Percentiles rank a stretch among this genome's conserved stretches.
These are phyloP conservation scores for Erebia ligea DNA, from an alignment of 2,888 invertebrate species.

Conservation along the genomic window DNA sequence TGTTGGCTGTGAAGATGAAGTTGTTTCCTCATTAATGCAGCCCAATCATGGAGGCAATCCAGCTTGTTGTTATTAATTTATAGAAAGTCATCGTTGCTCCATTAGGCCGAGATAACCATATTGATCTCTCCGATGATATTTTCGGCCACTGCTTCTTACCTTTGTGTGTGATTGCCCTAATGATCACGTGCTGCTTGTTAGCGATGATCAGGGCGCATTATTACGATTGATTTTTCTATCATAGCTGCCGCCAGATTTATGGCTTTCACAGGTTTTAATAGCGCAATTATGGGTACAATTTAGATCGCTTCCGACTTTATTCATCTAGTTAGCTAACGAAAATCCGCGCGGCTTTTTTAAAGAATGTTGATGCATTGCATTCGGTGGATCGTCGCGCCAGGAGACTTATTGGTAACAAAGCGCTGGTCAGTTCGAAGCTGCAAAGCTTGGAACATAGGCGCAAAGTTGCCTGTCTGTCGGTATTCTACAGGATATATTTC, in stretches of 20 bases:
- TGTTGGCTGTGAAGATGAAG: conserved; percentile 67
- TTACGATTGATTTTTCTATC: conserved; percentile 69
- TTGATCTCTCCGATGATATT: conserved; percentile 71
- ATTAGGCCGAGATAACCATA: conserved; percentile 77
- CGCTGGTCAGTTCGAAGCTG: no score
- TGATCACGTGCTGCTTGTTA: conserved; percentile 80
- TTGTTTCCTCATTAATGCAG: conserved; percentile 74
- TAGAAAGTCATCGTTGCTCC: conserved; percentile 80
- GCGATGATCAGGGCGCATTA: conserved; percentile 69
- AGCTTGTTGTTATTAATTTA: conserved; percentile 80
- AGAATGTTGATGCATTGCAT: no score
- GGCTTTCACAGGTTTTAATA: conserved; percentile 71
- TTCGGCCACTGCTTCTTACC: conserved; percentile 53
- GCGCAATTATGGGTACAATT: conserved; percentile 66
- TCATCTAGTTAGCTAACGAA: conserved; percentile 41
- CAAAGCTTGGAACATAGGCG: no score
- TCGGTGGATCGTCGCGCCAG: no score
- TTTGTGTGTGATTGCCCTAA: conserved; percentile 75
- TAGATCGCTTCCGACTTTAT: conserved; percentile 47
- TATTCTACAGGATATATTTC: no score
- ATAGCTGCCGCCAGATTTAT: conserved; percentile 67
- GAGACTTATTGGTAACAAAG: no score
- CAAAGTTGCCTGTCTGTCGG: no score
- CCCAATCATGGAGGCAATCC: conserved; percentile 68
- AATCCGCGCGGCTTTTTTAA: conserved; percentile 20